Base-by-base conservation (phyloP, 2,888 invertebrate species). In the Timema podura region DNA sequence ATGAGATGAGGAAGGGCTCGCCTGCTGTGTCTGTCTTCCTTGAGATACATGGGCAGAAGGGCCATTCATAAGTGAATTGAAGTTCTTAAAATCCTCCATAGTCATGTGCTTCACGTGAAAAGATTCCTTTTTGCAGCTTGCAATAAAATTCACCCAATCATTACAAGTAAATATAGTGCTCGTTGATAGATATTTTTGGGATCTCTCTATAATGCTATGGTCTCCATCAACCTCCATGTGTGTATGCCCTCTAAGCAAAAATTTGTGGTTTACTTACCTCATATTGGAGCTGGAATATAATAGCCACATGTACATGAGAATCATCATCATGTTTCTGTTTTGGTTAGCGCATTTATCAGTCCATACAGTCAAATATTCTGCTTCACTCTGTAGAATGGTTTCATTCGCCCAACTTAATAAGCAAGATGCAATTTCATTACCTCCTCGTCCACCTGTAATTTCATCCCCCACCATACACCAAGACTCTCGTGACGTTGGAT, bases 151-250 rank as follows among this genome's bases (percentile, higher is more conserved):
- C 13, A 64, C 13, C 68, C 68, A 59, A 2, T 68, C 61, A 68
- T 68, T 59, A 30, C 48, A 64, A 9, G 64, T 47, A 30, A 48
- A 48, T 11, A 15, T 57, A 48, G 48, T 68, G 59, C 59, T 61
- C 8, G 57, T 68, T n/a, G 30, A 47, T 6, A 16, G 46, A 7
- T 15, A 15, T 64, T 70, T 71, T 71, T 64, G 69, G 61, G 74
- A 69, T 70, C 73, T 70, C 64, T 75, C 74, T 64, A 75, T 76
- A 48, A 74, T 67, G 47, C 71, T 71, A 66, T 76, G 75, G n/a
- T 71, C 71, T 67, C 70, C 70, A 69, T 75, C 74, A 47, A 72
- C 74, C 68, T 75, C 74, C 68, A 74, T 74, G 66, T 75, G 73
- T 2, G 73, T 75, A 69, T 74, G 74, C 10, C 73, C 72, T 48